Evolutionary conservation across 1,140 invertebrate species (phyloP), one percentile per base, ranked within the genome.

Genomic region (Drosophila navojoa): DNA sequence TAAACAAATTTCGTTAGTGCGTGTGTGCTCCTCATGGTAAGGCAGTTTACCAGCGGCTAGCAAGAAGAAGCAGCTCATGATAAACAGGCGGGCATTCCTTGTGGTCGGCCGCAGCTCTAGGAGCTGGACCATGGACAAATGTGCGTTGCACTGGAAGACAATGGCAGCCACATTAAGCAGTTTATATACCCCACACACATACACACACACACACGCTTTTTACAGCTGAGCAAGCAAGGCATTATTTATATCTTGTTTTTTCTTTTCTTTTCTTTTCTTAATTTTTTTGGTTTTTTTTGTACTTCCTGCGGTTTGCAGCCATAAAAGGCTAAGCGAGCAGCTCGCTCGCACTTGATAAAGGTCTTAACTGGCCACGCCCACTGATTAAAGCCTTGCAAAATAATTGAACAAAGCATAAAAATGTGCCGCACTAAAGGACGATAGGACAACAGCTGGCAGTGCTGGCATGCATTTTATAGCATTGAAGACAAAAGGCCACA

Each of bases 101-200:
- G 67, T 29, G 55, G 61, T 60, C 79, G 66, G 47, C 68, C 71
- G 54, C 13, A 45, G 62, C 27, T 58, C 44, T 64, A 4, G 35
- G 29, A 54, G 25, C 57, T 62, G 61, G 64, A 54, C 64, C 69
- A 66, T 47, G 75, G 85, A 85, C 81, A 86, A 85, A 86, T 81
- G 79, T 86, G 81, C 81, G 79, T 86, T 86, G 82, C 84, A 86
- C 78, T 87, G 81, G 78, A 86, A 86, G 82, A 86, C 80, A 84
- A 84, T 71, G 71, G 63, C 68, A 69, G 71, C 66, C 71, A 70
- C 77, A 78, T 78, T 75, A 76, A 78, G 67, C 76, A 78, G 70
- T 78, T 78, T 67, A 70, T 74, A 61, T 47, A 40, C 49, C 45
- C 25, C 19, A 49, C 19, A 49, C 9, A 49, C 10, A 22, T 16